A percentile compares a stretch with the other conserved stretches of the same genome.
Conservation (phyloP, 1,140 invertebrate genomes). For the Danaus melanippus region DNA sequence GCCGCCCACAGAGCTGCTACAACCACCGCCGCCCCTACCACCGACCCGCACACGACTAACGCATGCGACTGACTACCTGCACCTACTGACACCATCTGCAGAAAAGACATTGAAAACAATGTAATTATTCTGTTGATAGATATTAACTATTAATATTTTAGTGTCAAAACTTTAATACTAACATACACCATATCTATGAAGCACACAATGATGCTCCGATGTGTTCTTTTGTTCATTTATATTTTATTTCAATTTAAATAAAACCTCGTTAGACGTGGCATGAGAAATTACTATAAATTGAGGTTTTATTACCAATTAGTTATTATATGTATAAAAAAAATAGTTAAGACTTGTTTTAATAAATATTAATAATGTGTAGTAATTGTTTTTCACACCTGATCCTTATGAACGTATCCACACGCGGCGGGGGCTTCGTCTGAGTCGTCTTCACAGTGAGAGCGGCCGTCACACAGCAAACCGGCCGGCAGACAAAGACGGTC, state of each 20-base stretch:
- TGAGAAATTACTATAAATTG: too few relatives aligned
- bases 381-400: conserved; percentile 37
- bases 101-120: conserved; percentile 1
- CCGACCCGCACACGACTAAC: conserved; percentile 34
- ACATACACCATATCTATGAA: too few relatives aligned
- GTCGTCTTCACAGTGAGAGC: conserved; percentile 81
- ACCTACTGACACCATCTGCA: conserved; percentile 8
- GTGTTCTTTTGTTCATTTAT: too few relatives aligned
- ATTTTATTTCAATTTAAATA: too few relatives aligned
- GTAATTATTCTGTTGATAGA: too few relatives aligned
- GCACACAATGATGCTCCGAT: too few relatives aligned
- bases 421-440: conserved; percentile 78
- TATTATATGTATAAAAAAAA: background rate
- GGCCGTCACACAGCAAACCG: conserved; percentile 77
- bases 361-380: background rate
- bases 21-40: conserved; percentile 63
- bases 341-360: background rate
- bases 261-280: too few relatives aligned
- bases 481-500: conserved; percentile 74
- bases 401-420: conserved; percentile 71
- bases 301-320: too few relatives aligned
- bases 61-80: conserved; percentile 32
- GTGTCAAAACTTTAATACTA: too few relatives aligned
- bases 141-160: too few relatives aligned
- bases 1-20: conserved; percentile 66